A percentile compares a stretch with the other conserved stretches of the same genome.
Evolutionary conservation across 2,113 vertebrate genomes (phyloP).

Genomic region (Clarias gariepinus): DNA sequence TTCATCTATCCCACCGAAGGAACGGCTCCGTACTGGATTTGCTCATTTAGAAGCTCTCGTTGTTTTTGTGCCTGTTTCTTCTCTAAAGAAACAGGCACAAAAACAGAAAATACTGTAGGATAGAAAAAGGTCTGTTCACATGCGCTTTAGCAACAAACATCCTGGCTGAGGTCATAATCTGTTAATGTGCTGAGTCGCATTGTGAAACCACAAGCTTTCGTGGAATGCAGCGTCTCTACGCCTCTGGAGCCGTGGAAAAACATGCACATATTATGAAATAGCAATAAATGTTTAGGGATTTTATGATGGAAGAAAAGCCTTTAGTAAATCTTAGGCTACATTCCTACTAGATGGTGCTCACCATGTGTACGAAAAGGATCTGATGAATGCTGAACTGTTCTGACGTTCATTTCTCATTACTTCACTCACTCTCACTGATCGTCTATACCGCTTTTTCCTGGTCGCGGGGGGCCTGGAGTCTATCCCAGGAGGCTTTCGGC

Average conservation of each 20-base stretch:
- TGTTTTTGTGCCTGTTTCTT: background rate
- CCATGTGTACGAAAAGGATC: background rate
- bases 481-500: no score
- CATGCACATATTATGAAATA: background rate
- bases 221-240: constrained; percentile 25
- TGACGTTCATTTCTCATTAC: background rate
- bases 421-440: no score
- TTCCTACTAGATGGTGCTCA: background rate
- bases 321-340: background rate
- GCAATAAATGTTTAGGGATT: background rate
- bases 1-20: background rate
- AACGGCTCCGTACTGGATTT: background rate
- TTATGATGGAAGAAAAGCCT: background rate
- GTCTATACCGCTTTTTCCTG: no score
- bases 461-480: no score
- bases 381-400: no score
- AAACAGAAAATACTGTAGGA: background rate
- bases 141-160: constrained; percentile 6
- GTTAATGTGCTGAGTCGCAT: constrained; percentile 28
- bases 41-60: background rate
- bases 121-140: constrained; percentile 1
- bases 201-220: constrained; percentile 12
- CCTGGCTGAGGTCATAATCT: constrained; percentile 3
- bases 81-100: background rate
- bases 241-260: constrained; percentile 17